Conservation (phyloP, 2,113 vertebrate species). For the cattle (Bos taurus) region ARS-UCD2.0 NC_037334.1:26254001-26254500, state of each 20-base stretch:
- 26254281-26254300: not conserved
- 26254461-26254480: not conserved
- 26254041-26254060: not conserved
- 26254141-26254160: not conserved
- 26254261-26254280: not conserved
- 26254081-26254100: not conserved
- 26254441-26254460: constrained; percentile 23
- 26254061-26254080: not conserved
- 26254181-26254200: not conserved
- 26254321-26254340: not conserved
- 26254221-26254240: not conserved
- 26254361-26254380: not conserved
- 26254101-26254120: not conserved
- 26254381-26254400: not conserved
- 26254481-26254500: not conserved
- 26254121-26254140: not conserved
- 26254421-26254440: constrained; percentile 36
- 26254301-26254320: not conserved
- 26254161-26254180: accelerated
- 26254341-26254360: not conserved
- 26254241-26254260: not conserved
- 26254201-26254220: not conserved
- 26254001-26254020: not conserved
- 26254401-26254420: not conserved
- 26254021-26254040: not conserved